Conservation (phyloP, 2,888 invertebrate species). For the Choristoneura rosaceana region DNA sequence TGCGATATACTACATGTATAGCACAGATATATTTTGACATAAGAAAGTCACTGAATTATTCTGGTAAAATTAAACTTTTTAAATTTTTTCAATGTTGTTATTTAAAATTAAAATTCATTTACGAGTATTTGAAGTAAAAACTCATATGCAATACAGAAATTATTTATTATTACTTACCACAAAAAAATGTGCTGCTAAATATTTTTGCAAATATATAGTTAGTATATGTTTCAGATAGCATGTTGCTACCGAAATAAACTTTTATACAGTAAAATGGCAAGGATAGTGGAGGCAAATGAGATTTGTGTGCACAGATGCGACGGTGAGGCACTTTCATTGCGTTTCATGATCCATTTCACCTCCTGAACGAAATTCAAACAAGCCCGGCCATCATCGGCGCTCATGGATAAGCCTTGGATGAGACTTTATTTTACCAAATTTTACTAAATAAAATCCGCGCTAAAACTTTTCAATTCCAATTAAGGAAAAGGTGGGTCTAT, state of each 20-base stretch:
- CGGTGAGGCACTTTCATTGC: constrained; percentile 57
- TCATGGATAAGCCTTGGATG: constrained; percentile 13
- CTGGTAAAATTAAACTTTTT: too few species aligned
- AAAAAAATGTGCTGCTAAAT: too few species aligned
- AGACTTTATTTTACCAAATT: background rate
- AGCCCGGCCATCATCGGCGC: background rate
- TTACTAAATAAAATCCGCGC: background rate
- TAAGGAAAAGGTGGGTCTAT: background rate
- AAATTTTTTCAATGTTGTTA: too few species aligned
- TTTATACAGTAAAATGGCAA: constrained; percentile 53
- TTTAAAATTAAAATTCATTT: too few species aligned
- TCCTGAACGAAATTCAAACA: constrained; percentile 62
- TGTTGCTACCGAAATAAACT: background rate
- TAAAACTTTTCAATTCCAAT: background rate
- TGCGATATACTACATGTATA: too few species aligned
- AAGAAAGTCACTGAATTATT: too few species aligned
- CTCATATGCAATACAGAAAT: too few species aligned
- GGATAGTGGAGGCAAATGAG: constrained; percentile 62
- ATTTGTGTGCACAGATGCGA: constrained; percentile 65
- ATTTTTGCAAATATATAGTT: background rate
- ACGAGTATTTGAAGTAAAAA: too few species aligned
- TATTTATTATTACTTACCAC: too few species aligned
- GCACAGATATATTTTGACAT: too few species aligned
- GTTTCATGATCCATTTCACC: constrained; percentile 61
- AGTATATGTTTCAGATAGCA: background rate